Evolutionary conservation across 1,140 invertebrate species (phyloP), one percentile per base, ranked within the genome.

Genomic region (Drepana arcuata): DNA sequence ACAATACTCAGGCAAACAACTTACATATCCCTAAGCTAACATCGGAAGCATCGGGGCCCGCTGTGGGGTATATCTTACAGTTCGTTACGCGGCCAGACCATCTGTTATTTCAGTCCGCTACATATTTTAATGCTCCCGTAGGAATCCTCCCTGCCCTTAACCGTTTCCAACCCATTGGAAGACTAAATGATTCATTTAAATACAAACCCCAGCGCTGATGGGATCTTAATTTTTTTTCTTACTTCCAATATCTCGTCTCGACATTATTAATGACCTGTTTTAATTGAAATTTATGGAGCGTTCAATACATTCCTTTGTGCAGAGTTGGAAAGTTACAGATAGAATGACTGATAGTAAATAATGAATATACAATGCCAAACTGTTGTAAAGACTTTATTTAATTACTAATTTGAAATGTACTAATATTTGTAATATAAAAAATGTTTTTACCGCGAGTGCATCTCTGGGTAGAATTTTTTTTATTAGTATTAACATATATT

Each of bases 101-200:
- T 77, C 63, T 74, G 71, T 80, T 80, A 77, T 80, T 71, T 79
- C 70, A 77, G 54, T 63, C 71, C 62, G 65, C 73, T 69, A 75
- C 66, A 71, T 77, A 77, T 73, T 78, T 74, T 73, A 78, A 74
- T 66, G 67, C 60, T 45, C 68, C 66, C 60, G 9, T 41, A 60
- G 64, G 66, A 70, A 54, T 48, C 60, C 63, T 64, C 47, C 56
- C 59, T 54, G 56, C 52, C 61, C 48, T 71, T 62, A 71, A 65
- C 60, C 48, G 45, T 67, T 78, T 75, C 64, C 69, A 58, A 68
- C 44, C 71, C 62, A 72, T 75, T 72, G 58, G 57, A 46, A 53
- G 55, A 55, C 65, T 67, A 68, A 75, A 70, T 66, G 60, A 66
- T 72, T 73, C 60, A 73, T 65, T 75, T 56, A 67, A 64, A 61